Base-by-base conservation (phyloP, 2,113 vertebrate genomes). In the Hydrochoerus hydrochaeris region DNA sequence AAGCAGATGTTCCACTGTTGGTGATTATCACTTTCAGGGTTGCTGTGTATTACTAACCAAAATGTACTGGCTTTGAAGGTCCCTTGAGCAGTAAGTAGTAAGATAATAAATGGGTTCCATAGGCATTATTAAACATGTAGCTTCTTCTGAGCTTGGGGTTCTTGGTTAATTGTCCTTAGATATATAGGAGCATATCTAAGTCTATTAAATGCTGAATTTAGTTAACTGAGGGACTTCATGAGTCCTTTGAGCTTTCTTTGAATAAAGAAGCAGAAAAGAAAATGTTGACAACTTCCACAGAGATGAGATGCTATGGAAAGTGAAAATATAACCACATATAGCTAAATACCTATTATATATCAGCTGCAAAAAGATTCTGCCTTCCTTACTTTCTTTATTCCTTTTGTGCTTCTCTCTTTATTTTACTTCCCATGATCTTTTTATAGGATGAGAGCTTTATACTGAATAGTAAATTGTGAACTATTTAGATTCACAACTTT, bases 21-120 rank as follows among this genome's bases (percentile, higher is more conserved):
- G 46, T 69, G 63, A 60, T 95, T 90, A 95, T 67, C 41, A 93
- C 49, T 85, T 77, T 75, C 52, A 20, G 49, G n/a, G 78, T n/a
- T 77, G 57, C 5, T 77, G 3, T 49, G 5, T 38, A 65, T 94
- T 24, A 89, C 19, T 90, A 81, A 88, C 41, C 60, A 89, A 94
- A 92, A 90, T 90, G 11, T 84, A 30, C 10, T 63, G 84, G 17
- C 26, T 95, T 88, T 52, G 24, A 41, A 62, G 63, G 24, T 67
- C 71, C 28, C 83, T 35, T 77, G 86, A 71, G 71, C 26, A 52
- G 16, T 1, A 63, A 52, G 16, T 1, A 63, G 41, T 69, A 26
- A 90, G 28, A 35, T 41, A 38, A 85, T 46, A 60, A 92, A 63
- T 71, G 44, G 32, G 30, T 12, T 91, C 52, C 32, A 41, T 7